Evolutionary conservation across 2,888 invertebrate species (phyloP).

Genomic region (Stenchaetothrips biformis): DNA sequence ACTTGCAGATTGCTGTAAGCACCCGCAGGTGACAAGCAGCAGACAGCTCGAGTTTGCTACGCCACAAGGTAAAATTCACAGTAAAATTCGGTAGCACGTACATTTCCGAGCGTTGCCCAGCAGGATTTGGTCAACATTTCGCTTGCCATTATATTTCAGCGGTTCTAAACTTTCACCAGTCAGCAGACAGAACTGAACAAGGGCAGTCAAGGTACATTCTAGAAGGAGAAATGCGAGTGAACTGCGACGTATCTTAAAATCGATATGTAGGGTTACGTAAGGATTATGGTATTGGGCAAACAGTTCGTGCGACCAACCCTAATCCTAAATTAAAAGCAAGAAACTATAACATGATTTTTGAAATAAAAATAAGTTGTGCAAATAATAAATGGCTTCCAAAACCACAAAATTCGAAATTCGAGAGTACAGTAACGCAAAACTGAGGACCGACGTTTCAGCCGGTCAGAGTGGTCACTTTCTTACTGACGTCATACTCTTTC

Average conservation of each 20-base stretch:
- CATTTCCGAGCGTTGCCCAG: not conserved
- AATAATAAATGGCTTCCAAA: too few relatives aligned
- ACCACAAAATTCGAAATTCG: too few relatives aligned
- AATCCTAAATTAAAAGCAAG: too few relatives aligned
- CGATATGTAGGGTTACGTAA: too few relatives aligned
- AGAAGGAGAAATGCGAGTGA: not conserved
- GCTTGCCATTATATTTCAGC: slow-evolving; percentile 2
- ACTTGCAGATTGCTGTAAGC: not conserved
- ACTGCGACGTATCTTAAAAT: not conserved
- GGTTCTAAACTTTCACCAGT: slow-evolving; percentile 16
- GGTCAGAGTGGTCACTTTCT: too few relatives aligned
- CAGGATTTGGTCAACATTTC: not conserved
- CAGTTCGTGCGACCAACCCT: too few relatives aligned
- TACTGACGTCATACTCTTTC: too few relatives aligned
- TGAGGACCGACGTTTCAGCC: too few relatives aligned
- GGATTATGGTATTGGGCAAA: too few relatives aligned
- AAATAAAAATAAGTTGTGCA: too few relatives aligned
- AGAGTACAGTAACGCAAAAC: too few relatives aligned
- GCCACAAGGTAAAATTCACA: not conserved
- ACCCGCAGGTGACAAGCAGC: not conserved
- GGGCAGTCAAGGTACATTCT: not conserved
- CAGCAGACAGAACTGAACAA: slow-evolving; percentile 23
- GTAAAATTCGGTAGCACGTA: not conserved
- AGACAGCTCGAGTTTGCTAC: not conserved
- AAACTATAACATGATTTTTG: too few relatives aligned